These are phyloP conservation scores for Serrognathus titanus DNA, from an alignment of 2,888 invertebrate genomes.

Conservation along the genomic window DNA sequence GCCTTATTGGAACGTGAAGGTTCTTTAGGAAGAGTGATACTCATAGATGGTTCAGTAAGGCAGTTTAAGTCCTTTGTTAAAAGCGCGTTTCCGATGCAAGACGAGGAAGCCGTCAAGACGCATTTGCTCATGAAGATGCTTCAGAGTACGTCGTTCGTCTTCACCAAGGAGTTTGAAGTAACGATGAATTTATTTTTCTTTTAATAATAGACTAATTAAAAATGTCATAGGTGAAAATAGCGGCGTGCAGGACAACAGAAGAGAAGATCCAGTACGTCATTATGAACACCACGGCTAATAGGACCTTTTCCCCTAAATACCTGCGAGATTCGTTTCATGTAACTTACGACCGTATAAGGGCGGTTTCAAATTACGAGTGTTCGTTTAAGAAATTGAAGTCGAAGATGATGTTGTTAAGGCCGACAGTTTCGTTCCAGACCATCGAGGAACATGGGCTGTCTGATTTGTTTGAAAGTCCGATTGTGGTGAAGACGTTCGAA, in stretches of 20 bases:
- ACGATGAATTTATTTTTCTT: no score
- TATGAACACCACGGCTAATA: not conserved
- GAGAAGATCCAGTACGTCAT: not conserved
- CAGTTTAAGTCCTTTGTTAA: slow-evolving; percentile 55
- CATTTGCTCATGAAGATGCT: slow-evolving; percentile 44
- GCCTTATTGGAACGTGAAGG: slow-evolving; percentile 64
- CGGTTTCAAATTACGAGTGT: not conserved
- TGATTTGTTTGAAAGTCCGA: not conserved
- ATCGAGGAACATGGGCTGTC: not conserved
- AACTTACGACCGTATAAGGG: not conserved
- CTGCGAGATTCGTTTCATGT: not conserved
- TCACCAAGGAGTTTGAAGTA: no score
- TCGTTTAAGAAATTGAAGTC: not conserved
- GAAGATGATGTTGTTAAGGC: not conserved
- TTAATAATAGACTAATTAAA: no score
- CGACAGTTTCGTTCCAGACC: not conserved
- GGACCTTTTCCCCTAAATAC: not conserved
- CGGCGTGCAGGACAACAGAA: not conserved
- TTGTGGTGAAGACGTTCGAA: not conserved
- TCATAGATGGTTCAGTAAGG: slow-evolving; percentile 76
- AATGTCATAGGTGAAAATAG: not conserved
- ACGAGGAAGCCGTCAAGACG: slow-evolving; percentile 53
- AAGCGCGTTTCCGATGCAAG: slow-evolving; percentile 47
- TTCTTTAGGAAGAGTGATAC: slow-evolving; percentile 56
- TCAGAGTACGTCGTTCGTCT: no score